Evolutionary conservation across 2,888 invertebrate genomes (phyloP).

Genomic region (Boloria selene): DNA sequence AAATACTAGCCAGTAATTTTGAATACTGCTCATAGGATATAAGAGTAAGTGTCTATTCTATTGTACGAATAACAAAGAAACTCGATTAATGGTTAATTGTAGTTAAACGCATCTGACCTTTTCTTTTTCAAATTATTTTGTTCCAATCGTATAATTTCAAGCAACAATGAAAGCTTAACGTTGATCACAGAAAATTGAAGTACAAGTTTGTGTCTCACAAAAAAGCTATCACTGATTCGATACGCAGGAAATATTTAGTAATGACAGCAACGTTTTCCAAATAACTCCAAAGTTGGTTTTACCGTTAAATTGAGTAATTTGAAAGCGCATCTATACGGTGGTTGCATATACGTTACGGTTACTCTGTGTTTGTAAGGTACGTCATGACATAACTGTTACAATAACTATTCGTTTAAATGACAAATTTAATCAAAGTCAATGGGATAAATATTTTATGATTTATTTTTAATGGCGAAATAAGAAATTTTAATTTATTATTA

Average conservation of each 20-base stretch:
- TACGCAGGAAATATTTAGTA: conserved; percentile 36
- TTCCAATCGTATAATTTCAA: conserved; percentile 1
- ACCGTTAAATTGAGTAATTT: conserved; percentile 80
- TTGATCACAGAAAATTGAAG: background rate
- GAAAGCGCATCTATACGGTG: conserved; percentile 64
- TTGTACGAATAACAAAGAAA: conserved; percentile 30
- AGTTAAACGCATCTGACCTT: conserved; percentile 2
- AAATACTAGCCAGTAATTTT: conserved; percentile 27
- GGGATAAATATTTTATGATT: background rate
- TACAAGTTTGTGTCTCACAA: background rate
- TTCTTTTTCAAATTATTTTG: background rate
- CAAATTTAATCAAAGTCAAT: background rate
- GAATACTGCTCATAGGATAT: conserved; percentile 18
- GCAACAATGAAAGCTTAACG: background rate
- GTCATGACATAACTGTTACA: conserved; percentile 67
- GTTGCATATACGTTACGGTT: conserved; percentile 56
- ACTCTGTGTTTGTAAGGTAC: conserved; percentile 49
- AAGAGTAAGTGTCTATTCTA: conserved; percentile 22
- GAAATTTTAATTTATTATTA: no score
- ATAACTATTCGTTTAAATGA: conserved; percentile 54
- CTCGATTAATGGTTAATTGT: conserved; percentile 27
- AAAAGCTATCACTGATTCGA: conserved; percentile 13
- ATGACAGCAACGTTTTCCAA: conserved; percentile 33
- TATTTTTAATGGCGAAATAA: no score
- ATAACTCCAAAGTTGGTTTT: conserved; percentile 45